Evolutionary conservation across 1,140 invertebrate genomes (phyloP).

Genomic region (Pseudomyrmex pallidus): DNA sequence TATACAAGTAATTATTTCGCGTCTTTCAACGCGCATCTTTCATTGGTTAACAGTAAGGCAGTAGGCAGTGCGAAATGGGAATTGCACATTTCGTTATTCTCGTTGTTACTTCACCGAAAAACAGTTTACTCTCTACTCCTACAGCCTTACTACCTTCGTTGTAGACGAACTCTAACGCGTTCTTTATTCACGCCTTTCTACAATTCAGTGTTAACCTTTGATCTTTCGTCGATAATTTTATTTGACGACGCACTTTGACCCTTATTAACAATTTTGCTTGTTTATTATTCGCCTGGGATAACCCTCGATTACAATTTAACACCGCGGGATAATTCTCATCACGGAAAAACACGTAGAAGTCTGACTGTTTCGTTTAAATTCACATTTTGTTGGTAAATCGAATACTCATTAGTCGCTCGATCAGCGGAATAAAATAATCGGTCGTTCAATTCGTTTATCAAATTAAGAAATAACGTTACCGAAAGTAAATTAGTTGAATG

Average conservation of each 20-base stretch:
- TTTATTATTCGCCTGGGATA: slow-evolving; percentile 2
- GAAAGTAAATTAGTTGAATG: background rate
- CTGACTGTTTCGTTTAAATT: background rate
- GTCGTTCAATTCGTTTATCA: background rate
- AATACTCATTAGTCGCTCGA: background rate
- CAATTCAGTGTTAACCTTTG: background rate
- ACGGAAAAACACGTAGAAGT: background rate
- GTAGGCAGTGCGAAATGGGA: too few relatives aligned
- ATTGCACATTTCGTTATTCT: too few relatives aligned
- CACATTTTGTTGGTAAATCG: background rate
- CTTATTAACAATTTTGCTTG: slow-evolving; percentile 6
- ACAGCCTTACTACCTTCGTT: too few relatives aligned
- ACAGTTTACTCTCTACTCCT: too few relatives aligned
- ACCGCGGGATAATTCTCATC: background rate
- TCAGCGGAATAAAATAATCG: background rate
- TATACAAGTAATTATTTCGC: too few relatives aligned
- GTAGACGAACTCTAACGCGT: background rate
- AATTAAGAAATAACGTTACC: background rate
- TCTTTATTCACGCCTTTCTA: slow-evolving; percentile 25
- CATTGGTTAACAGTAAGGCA: background rate
- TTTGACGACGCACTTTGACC: slow-evolving; percentile 28
- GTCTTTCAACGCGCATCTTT: background rate
- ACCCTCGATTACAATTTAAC: slow-evolving; percentile 19
- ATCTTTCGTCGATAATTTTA: slow-evolving; percentile 27
- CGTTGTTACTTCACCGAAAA: too few relatives aligned